Conservation (phyloP, 2,888 invertebrate genomes). For the Apamea anceps region DNA sequence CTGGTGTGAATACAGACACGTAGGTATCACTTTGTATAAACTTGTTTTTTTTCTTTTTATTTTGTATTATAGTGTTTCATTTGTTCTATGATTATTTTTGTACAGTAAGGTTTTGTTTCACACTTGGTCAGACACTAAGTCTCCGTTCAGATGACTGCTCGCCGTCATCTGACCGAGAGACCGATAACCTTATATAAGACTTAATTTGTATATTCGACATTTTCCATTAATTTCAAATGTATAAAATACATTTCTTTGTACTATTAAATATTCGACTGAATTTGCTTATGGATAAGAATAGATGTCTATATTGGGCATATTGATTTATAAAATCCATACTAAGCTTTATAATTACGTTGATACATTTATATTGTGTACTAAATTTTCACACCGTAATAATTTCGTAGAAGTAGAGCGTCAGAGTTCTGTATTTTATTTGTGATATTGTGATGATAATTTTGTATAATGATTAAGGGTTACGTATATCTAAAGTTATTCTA, state of each 20-base stretch:
- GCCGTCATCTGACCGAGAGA: conserved; percentile 59
- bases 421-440: conserved; percentile 87
- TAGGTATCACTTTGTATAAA: conserved; percentile 76
- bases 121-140: conserved; percentile 71
- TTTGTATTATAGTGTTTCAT: conserved; percentile 84
- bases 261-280: conserved; percentile 74
- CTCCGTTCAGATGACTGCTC: conserved; percentile 39
- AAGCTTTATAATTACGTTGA: conserved; percentile 70
- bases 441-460: conserved; percentile 89
- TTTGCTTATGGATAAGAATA: conserved; percentile 69
- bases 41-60: conserved; percentile 78
- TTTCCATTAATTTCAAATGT: conserved; percentile 75
- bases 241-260: conserved; percentile 75
- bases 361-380: conserved; percentile 67
- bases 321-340: conserved; percentile 67
- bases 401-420: conserved; percentile 65
- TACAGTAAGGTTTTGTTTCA: conserved; percentile 85
- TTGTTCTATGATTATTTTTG: conserved; percentile 81
- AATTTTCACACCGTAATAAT: conserved; percentile 65
- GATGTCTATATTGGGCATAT: conserved; percentile 65
- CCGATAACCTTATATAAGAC: conserved; percentile 70
- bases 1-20: conserved; percentile 68
- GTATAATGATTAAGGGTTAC: conserved; percentile 86
- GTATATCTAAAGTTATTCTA: no score
- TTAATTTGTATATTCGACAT: conserved; percentile 78